Conservation (phyloP, 2,888 invertebrate genomes). For the Xestobium rufovillosum region DNA sequence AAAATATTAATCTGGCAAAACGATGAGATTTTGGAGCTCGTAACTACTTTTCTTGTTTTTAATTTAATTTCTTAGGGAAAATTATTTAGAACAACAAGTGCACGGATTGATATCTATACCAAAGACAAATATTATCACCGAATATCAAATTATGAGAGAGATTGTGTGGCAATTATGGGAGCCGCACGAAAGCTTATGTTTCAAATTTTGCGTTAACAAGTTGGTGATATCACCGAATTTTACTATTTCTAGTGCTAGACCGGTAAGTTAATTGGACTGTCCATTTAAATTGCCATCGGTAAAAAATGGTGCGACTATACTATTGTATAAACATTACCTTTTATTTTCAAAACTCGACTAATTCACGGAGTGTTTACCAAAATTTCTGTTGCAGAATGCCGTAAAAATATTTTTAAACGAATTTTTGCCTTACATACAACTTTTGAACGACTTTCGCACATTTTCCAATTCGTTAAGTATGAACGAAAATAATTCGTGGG, state of each 20-base stretch:
- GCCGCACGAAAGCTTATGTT: conserved; percentile 33
- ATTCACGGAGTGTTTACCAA: not conserved
- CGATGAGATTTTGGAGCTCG: too few relatives aligned
- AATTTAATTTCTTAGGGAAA: conserved; percentile 33
- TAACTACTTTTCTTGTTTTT: not conserved
- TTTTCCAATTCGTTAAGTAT: conserved; percentile 28
- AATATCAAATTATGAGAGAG: conserved; percentile 40
- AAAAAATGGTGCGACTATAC: too few relatives aligned
- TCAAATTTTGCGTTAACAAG: conserved; percentile 29
- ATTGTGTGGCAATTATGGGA: conserved; percentile 38
- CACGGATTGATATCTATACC: conserved; percentile 29
- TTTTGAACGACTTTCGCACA: conserved; percentile 33
- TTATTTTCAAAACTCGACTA: not conserved
- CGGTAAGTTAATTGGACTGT: conserved; percentile 29
- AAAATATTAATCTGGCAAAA: too few relatives aligned
- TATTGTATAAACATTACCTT: not conserved
- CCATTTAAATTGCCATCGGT: not conserved
- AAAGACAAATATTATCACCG: conserved; percentile 32
- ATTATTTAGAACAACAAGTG: conserved; percentile 29
- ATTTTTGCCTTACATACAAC: conserved; percentile 36
- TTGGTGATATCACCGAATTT: conserved; percentile 32
- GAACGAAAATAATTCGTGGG: conserved; percentile 18
- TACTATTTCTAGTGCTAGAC: conserved; percentile 36
- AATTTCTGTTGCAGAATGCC: too few relatives aligned
- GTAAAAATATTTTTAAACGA: too few relatives aligned